These are phyloP conservation scores for Drosophila carrolli DNA, from an alignment of 1,140 invertebrate genomes.

Conservation along the genomic window DNA sequence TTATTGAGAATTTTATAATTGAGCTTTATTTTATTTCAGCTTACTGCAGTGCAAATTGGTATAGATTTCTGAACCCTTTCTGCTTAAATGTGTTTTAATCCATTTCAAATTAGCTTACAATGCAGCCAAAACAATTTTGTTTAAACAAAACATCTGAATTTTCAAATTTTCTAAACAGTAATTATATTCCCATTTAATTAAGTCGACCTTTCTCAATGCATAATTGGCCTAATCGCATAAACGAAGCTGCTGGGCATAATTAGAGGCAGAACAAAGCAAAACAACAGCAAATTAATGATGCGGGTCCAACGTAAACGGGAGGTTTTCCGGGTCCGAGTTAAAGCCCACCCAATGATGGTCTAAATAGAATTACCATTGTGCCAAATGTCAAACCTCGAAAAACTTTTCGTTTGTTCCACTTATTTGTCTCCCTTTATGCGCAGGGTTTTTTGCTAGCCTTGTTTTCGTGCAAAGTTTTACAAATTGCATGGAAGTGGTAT, in stretches of 20 bases:
- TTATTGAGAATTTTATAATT: too few species aligned
- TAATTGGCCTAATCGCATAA: constrained; percentile 55
- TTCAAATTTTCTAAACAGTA: constrained; percentile 4
- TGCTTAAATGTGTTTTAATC: too few species aligned
- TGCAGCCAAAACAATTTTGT: not conserved
- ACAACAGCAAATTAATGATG: constrained; percentile 73
- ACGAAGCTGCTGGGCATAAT: constrained; percentile 49
- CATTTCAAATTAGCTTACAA: too few species aligned
- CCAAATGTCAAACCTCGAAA: constrained; percentile 75
- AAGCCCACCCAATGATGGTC: constrained; percentile 46
- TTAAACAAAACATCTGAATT: not conserved
- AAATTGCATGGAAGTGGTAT: constrained; percentile 37
- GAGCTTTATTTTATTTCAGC: too few species aligned
- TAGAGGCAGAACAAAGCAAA: constrained; percentile 48
- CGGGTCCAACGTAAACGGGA: constrained; percentile 43
- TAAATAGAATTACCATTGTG: constrained; percentile 63
- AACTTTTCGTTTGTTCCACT: constrained; percentile 57
- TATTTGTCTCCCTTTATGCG: constrained; percentile 54
- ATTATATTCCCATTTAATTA: constrained; percentile 41
- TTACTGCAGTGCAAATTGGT: too few species aligned
- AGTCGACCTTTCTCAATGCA: constrained; percentile 31
- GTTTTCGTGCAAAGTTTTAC: constrained; percentile 46
- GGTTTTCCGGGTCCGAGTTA: constrained; percentile 24
- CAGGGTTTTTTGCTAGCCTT: constrained; percentile 10
- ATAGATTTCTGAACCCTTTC: too few species aligned